phyloP scores from a whole-genome alignment of 2,113 vertebrate genomes.

The Phoxinus phoxinus region DNA sequence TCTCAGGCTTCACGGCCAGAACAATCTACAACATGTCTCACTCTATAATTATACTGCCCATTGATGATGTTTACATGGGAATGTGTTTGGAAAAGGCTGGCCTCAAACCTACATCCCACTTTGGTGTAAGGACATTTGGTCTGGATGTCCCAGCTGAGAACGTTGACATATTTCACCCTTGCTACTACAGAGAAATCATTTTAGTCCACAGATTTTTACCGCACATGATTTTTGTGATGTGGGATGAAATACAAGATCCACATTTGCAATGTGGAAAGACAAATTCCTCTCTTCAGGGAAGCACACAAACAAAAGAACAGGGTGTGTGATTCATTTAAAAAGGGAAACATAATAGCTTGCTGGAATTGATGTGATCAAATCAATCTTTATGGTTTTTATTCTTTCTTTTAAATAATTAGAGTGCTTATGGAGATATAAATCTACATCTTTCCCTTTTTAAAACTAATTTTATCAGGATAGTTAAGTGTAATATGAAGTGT shows the following conservation, averaged over 20 bases:
- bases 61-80: conserved; percentile 77
- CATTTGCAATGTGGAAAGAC: conserved; percentile 61
- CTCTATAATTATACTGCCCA: conserved; percentile 60
- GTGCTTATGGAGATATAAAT: background rate
- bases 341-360: background rate
- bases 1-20: conserved; percentile 78
- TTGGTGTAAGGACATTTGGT: conserved; percentile 68
- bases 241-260: conserved; percentile 72
- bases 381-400: background rate
- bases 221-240: conserved; percentile 75
- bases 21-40: conserved; percentile 72
- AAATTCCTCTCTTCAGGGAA: background rate
- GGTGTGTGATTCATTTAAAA: background rate
- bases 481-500: background rate
- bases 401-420: background rate
- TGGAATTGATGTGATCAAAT: background rate
- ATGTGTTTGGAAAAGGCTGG: conserved; percentile 78
- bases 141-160: conserved; percentile 47
- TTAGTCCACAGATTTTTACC: conserved; percentile 80
- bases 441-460: background rate
- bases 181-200: conserved; percentile 78
- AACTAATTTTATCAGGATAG: background rate
- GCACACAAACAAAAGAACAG: background rate
- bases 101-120: conserved; percentile 64
- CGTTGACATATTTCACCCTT: conserved; percentile 71